Evolutionary conservation across 2,888 invertebrate species (phyloP).

Genomic region (Synanthedon myopaeformis): DNA sequence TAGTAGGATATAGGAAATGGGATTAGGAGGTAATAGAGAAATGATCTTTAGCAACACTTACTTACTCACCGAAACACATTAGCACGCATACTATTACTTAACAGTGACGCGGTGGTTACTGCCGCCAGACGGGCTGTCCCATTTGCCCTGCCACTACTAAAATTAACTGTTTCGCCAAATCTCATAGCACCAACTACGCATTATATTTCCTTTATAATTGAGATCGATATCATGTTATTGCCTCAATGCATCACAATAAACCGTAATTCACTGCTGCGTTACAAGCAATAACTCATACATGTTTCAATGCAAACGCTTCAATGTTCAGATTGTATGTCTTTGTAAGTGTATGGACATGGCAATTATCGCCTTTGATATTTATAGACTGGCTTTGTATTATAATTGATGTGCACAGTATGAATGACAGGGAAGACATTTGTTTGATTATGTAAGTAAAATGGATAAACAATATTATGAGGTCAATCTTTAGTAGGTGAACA

Average conservation of each 20-base stretch:
- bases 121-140: too few species aligned
- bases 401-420: neutral
- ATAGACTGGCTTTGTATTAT: neutral
- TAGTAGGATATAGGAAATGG: too few species aligned
- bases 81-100: too few species aligned
- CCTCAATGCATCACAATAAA: neutral
- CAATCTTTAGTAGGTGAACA: too few species aligned
- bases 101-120: too few species aligned
- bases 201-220: neutral
- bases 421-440: neutral
- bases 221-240: neutral
- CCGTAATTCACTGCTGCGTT: constrained; percentile 5
- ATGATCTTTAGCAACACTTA: too few species aligned
- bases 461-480: too few species aligned
- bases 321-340: constrained; percentile 13
- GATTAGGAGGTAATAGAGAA: too few species aligned
- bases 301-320: constrained; percentile 10
- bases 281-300: constrained; percentile 20
- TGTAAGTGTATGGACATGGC: constrained; percentile 23
- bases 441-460: too few species aligned
- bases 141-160: too few species aligned
- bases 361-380: constrained; percentile 27
- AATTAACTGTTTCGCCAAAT: neutral
- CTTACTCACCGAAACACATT: too few species aligned
- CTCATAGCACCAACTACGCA: neutral